A percentile compares a stretch with the other conserved stretches of the same genome.
phyloP scores from a whole-genome alignment of 2,113 vertebrate genomes.

The Nibea coibor region DNA sequence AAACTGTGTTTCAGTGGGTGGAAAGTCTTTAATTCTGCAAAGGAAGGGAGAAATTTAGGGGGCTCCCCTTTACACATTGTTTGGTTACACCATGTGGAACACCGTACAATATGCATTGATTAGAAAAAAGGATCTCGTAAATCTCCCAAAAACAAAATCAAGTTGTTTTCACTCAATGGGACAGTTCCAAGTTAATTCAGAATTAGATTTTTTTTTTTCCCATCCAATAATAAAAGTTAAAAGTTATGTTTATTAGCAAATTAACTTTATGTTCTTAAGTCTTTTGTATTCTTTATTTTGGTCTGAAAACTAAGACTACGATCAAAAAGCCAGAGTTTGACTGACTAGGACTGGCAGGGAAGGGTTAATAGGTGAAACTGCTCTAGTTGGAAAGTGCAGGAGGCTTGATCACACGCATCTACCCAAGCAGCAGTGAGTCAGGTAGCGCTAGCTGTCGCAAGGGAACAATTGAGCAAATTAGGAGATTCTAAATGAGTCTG shows the following conservation, averaged over 20 bases:
- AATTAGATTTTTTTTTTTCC: too few species aligned
- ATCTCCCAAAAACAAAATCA: slow-evolving; percentile 22
- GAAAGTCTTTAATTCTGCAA: slow-evolving; percentile 65
- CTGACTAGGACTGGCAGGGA: slow-evolving; percentile 42
- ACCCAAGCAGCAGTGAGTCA: slow-evolving; percentile 75
- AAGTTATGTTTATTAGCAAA: neutral
- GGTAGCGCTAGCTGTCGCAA: slow-evolving; percentile 43
- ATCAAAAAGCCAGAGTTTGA: neutral
- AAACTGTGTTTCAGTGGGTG: slow-evolving; percentile 68
- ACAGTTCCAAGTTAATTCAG: neutral
- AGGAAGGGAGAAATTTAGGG: slow-evolving; percentile 79
- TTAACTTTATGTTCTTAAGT: neutral
- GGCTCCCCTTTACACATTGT: slow-evolving; percentile 67
- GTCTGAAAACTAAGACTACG: neutral
- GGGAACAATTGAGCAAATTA: slow-evolving; percentile 71
- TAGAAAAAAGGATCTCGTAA: slow-evolving; percentile 19
- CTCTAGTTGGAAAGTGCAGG: slow-evolving; percentile 74
- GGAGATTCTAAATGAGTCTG: slow-evolving; percentile 57
- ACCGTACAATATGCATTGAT: neutral
- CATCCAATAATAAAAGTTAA: neutral
- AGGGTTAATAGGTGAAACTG: slow-evolving; percentile 72
- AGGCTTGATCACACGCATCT: slow-evolving; percentile 50
- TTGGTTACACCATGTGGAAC: slow-evolving; percentile 38
- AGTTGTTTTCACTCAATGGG: neutral
- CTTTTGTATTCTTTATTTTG: neutral